A percentile compares a stretch with the other conserved stretches of the same genome.
phyloP scores from a whole-genome alignment of 2,797 vertebrate species.

The Champsocephalus esox region DNA sequence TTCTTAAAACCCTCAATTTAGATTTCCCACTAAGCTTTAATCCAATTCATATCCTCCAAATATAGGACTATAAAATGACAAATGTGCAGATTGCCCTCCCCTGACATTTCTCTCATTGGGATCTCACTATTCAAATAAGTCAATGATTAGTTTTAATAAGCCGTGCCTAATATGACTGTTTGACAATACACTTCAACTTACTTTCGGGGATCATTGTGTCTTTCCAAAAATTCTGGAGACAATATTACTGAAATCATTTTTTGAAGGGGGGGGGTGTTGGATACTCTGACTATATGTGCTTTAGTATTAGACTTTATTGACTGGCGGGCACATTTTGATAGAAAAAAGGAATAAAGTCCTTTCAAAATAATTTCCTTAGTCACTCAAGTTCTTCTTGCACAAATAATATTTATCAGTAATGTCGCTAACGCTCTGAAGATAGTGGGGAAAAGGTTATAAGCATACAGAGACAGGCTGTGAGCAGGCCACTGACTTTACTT shows the following conservation, averaged over 20 bases:
- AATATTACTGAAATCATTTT: constrained; percentile 54
- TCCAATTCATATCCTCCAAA: constrained; percentile 77
- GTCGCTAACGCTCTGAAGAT: constrained; percentile 1
- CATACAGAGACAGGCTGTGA: not conserved
- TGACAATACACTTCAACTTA: constrained; percentile 69
- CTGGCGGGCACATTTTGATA: constrained; percentile 25
- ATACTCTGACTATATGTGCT: constrained; percentile 35
- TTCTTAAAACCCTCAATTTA: constrained; percentile 63
- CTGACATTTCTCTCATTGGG: constrained; percentile 78
- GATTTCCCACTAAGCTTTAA: constrained; percentile 79
- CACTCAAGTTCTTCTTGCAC: constrained; percentile 10
- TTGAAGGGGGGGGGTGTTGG: constrained; percentile 20
- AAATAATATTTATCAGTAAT: constrained; percentile 19
- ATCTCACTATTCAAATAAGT: constrained; percentile 80
- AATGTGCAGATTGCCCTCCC: constrained; percentile 75
- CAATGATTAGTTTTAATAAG: constrained; percentile 83
- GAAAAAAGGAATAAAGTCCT: constrained; percentile 24
- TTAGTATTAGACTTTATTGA: constrained; percentile 54
- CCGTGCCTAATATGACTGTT: constrained; percentile 73
- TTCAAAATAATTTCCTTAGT: constrained; percentile 32
- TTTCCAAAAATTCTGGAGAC: constrained; percentile 48
- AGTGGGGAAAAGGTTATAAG: too few relatives aligned
- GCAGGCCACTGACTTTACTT: not conserved
- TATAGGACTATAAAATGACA: constrained; percentile 81
- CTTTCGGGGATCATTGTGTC: constrained; percentile 66